Percentiles rank a stretch among this genome's conserved stretches.
Evolutionary conservation across 2,888 invertebrate species (phyloP).

Genomic region (Xanthorhoe spadicearia): DNA sequence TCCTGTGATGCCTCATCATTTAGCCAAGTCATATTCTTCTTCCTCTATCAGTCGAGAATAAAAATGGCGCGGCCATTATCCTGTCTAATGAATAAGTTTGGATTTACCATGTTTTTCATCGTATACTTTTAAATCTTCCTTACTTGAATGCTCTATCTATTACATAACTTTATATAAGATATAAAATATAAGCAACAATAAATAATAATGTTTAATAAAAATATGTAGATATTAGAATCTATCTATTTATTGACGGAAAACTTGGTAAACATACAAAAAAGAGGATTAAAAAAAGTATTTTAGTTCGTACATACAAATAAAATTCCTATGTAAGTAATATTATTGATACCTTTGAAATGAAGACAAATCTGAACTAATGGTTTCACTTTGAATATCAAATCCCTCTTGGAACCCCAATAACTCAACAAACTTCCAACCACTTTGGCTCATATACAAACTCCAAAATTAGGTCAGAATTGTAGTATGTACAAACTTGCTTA

Average conservation of each 20-base stretch:
- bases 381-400: neutral
- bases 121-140: neutral
- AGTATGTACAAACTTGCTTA: neutral
- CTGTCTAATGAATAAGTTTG: conserved; percentile 14
- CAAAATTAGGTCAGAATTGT: neutral
- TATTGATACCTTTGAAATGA: neutral
- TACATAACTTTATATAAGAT: too few relatives aligned
- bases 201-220: too few relatives aligned
- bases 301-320: neutral
- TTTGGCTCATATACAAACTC: neutral
- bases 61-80: conserved; percentile 24
- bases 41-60: conserved; percentile 61
- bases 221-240: too few relatives aligned
- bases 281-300: too few relatives aligned
- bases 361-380: neutral
- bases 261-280: too few relatives aligned
- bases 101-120: neutral
- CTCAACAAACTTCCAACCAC: conserved; percentile 1
- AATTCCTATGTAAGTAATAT: neutral
- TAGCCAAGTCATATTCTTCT: conserved; percentile 64
- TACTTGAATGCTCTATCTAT: neutral
- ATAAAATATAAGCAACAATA: too few relatives aligned
- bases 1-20: conserved; percentile 62
- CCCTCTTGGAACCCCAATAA: neutral
- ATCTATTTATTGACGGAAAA: too few relatives aligned